Percentiles rank a stretch among this genome's conserved stretches.
Conservation (phyloP, 2,888 invertebrate genomes). For the Biston betularia region DNA sequence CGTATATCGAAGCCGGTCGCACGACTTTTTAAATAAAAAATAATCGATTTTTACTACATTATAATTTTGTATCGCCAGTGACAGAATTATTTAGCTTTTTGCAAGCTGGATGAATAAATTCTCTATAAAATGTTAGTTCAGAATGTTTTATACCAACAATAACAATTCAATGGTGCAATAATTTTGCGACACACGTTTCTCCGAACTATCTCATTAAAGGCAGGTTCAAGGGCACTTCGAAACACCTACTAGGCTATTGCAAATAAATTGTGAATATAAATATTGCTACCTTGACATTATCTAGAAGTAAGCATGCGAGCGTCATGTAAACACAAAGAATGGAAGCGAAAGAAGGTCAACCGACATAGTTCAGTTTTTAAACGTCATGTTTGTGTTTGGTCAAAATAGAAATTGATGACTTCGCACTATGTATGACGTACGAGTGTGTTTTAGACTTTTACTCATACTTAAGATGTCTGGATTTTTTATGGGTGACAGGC, state of each 20-base stretch:
- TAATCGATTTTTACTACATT: too few species aligned
- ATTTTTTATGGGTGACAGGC: too few species aligned
- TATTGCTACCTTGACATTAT: constrained; percentile 32
- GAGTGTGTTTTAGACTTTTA: neutral
- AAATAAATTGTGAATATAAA: neutral
- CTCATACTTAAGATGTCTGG: too few species aligned
- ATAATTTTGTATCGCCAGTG: neutral
- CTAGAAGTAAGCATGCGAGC: constrained; percentile 17
- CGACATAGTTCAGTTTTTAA: constrained; percentile 10
- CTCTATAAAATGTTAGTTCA: neutral
- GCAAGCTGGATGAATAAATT: constrained; percentile 1
- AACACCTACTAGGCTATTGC: constrained; percentile 6
- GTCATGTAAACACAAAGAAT: constrained; percentile 19
- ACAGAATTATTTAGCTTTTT: neutral
- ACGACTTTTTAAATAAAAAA: too few species aligned
- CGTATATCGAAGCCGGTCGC: too few species aligned
- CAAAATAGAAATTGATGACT: constrained; percentile 12
- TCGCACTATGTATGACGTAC: neutral
- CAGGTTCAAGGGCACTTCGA: constrained; percentile 26
- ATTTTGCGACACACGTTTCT: constrained; percentile 23
- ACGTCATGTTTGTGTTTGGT: constrained; percentile 17
- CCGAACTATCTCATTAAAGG: constrained; percentile 20
- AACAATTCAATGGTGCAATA: constrained; percentile 18
- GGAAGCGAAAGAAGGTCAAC: constrained; percentile 30
- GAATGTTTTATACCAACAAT: constrained; percentile 2